phyloP scores from a whole-genome alignment of 2,888 invertebrate genomes.

The Perizoma affinitatum region DNA sequence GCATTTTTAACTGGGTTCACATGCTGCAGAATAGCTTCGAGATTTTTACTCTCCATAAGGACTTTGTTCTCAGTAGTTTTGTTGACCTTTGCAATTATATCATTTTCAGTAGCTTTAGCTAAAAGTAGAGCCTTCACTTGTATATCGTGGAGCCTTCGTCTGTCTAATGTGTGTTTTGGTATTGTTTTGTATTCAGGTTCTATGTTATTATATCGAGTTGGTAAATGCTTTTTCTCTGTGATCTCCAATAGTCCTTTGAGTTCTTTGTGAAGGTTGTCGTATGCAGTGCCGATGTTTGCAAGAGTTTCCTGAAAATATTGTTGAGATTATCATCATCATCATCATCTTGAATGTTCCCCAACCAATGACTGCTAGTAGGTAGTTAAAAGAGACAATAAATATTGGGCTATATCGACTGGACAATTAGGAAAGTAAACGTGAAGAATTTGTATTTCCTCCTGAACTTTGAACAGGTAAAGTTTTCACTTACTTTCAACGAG shows the following conservation, averaged over 20 bases:
- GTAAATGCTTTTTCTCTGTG: constrained; percentile 12
- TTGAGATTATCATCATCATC: too few relatives aligned
- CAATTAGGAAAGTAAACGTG: background rate
- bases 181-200: constrained; percentile 9
- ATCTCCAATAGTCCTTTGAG: constrained; percentile 45
- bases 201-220: constrained; percentile 4
- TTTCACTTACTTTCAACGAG: constrained; percentile 55
- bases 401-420: background rate
- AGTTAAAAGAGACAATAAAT: too few relatives aligned
- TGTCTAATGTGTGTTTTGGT: constrained; percentile 29
- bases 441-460: background rate
- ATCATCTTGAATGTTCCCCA: too few relatives aligned
- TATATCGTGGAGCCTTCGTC: constrained; percentile 31
- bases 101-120: constrained; percentile 15
- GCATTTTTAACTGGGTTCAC: constrained; percentile 35
- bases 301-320: constrained; percentile 57
- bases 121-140: constrained; percentile 37
- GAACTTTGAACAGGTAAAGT: background rate
- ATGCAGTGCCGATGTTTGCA: constrained; percentile 55
- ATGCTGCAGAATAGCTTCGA: constrained; percentile 5
- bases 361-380: too few relatives aligned
- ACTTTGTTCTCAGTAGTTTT: constrained; percentile 14
- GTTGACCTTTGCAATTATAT: constrained; percentile 8
- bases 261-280: constrained; percentile 59
- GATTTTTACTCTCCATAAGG: constrained; percentile 5